Base-by-base conservation (phyloP, 2,113 vertebrate species). In the Elephantulus edwardii region DNA sequence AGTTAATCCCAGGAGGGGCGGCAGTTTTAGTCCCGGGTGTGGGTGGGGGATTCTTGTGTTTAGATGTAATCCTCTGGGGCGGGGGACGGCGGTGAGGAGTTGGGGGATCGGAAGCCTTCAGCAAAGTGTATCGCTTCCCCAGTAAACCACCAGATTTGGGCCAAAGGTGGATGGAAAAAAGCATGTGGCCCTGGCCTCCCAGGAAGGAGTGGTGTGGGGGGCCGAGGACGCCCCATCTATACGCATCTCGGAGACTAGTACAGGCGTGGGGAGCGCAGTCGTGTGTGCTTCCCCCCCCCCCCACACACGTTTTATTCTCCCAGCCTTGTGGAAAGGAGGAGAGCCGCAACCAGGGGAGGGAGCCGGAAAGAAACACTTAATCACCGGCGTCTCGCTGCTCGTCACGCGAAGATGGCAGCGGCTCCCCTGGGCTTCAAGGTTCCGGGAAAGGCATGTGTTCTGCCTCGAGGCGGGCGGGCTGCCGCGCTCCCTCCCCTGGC, bases 291-390 rank as follows among this genome's bases (percentile, higher is more conserved):
- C 77, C 28, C 22, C 33, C 24, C 33, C 71, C n/a, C n/a, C n/a
- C n/a, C n/a, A n/a, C n/a, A n/a, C n/a, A 19, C 16, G 75, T 85
- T 90, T 95, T 88, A 81, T 88, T 85, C 90, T 86, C 86, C 38
- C 62, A 87, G 86, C 60, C 44, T 76, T n/a, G 82, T 91, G 88
- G 78, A 92, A 93, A 94, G 83, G 75, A 92, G 84, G 66, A 91
- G 93, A 95, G 89, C 89, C 40, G 70, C 87, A 91, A 92, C 56
- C 83, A 46, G 42, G 74, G 80, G 92, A 93, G 88, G 91, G 88
- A 95, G 93, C 95, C 89, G 90, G 95, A 95, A 94, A 96, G 94
- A 95, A 96, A 95, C 93, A 96, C 92, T 94, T 93, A 93, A 93
- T 95, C 93, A 95, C 92, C 72, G 92, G 95, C 94, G 89, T 93